These are phyloP conservation scores for Ivindomyrus marchei DNA, from an alignment of 2,113 vertebrate genomes.

Conservation along the genomic window DNA sequence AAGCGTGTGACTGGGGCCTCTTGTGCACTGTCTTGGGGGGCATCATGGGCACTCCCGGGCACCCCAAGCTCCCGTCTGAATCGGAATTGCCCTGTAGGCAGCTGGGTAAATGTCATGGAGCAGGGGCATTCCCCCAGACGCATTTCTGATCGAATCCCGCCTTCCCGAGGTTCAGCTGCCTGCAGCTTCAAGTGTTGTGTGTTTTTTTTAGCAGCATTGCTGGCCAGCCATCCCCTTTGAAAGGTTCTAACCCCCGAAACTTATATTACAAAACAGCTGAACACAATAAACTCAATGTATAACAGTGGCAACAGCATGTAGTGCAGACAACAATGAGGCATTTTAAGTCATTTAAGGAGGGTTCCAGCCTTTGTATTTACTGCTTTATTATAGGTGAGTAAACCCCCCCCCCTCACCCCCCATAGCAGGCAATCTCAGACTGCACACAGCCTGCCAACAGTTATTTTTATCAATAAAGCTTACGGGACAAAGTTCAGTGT, in stretches of 20 bases:
- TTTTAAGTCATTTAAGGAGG: not conserved
- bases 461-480: slow-evolving; percentile 37
- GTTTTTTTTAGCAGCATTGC: not conserved
- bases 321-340: not conserved
- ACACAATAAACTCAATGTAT: not conserved
- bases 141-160: too few relatives aligned
- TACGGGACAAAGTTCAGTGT: slow-evolving; percentile 53
- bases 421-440: not conserved
- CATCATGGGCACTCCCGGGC: too few relatives aligned
- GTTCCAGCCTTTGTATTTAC: not conserved
- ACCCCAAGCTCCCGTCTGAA: slow-evolving; percentile 20
- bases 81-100: slow-evolving; percentile 28
- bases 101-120: slow-evolving; percentile 28
- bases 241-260: not conserved
- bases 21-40: not conserved
- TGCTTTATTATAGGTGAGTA: not conserved
- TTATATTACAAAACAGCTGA: not conserved
- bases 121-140: slow-evolving; percentile 7
- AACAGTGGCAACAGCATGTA: not conserved
- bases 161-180: not conserved
- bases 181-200: not conserved
- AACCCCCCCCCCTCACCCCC: not conserved
- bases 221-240: not conserved
- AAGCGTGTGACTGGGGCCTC: slow-evolving; percentile 2
- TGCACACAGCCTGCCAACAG: slow-evolving; percentile 29